Percentiles rank a stretch among this genome's conserved stretches.
phyloP scores from a whole-genome alignment of 2,888 invertebrate species.

The Morpho deidamia region DNA sequence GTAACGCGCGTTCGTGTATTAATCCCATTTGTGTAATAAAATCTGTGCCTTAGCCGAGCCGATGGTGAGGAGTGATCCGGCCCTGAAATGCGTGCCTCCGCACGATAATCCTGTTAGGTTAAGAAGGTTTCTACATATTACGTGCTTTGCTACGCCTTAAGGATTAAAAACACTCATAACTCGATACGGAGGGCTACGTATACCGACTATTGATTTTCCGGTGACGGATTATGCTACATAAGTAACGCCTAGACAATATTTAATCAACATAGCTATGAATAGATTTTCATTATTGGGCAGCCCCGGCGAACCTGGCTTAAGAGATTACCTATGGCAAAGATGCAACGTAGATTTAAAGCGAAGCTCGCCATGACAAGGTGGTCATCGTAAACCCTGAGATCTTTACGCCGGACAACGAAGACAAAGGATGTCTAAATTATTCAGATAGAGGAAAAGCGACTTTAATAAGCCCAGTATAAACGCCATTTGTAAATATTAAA shows the following conservation, averaged over 20 bases:
- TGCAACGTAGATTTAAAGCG: conserved; percentile 73
- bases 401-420: conserved; percentile 68
- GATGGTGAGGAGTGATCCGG: conserved; percentile 72
- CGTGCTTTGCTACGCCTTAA: conserved; percentile 83
- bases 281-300: conserved; percentile 62
- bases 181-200: conserved; percentile 45
- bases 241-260: conserved; percentile 22
- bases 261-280: conserved; percentile 34
- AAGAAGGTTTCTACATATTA: conserved; percentile 86
- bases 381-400: conserved; percentile 73
- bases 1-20: conserved; percentile 55
- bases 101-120: conserved; percentile 85
- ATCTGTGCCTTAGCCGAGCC: conserved; percentile 72
- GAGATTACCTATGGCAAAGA: conserved; percentile 68
- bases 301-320: conserved; percentile 54
- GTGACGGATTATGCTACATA: conserved; percentile 15
- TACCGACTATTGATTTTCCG: conserved; percentile 31
- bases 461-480: conserved; percentile 54
- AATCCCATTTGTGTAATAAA: conserved; percentile 78
- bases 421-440: conserved; percentile 74
- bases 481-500: conserved; percentile 69
- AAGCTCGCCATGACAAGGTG: conserved; percentile 75
- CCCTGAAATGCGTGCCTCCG: conserved; percentile 80
- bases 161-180: conserved; percentile 79
- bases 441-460: conserved; percentile 63